phyloP scores from a whole-genome alignment of 1,140 invertebrate genomes.

The Trissolcus basalis region DNA sequence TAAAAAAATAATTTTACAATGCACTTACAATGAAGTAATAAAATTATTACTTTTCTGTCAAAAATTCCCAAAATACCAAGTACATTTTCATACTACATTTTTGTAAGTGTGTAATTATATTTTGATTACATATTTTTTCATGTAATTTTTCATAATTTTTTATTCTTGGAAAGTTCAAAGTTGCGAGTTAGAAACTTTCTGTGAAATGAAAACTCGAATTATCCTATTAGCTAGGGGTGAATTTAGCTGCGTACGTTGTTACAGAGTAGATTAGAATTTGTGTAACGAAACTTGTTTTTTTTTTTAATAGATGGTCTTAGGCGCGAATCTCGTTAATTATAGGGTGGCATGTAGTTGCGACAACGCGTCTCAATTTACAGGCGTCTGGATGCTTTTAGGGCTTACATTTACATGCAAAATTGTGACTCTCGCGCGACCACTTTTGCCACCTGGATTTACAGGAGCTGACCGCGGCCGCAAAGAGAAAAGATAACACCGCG shows the following conservation, averaged over 20 bases:
- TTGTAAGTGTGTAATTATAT: too few relatives aligned
- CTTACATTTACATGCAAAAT: slow-evolving; percentile 41
- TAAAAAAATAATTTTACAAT: too few relatives aligned
- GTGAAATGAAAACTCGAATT: too few relatives aligned
- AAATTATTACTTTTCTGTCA: too few relatives aligned
- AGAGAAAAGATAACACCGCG: slow-evolving; percentile 60
- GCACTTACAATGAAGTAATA: too few relatives aligned
- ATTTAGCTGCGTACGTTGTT: neutral
- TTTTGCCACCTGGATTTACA: slow-evolving; percentile 37
- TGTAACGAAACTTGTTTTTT: neutral
- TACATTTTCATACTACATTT: too few relatives aligned
- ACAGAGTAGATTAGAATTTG: neutral
- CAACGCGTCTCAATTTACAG: slow-evolving; percentile 39
- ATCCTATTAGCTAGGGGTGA: too few relatives aligned
- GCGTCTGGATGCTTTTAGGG: slow-evolving; percentile 40
- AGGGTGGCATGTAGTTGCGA: slow-evolving; percentile 18
- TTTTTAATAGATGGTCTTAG: neutral
- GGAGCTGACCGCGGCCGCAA: slow-evolving; percentile 41
- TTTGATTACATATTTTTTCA: too few relatives aligned
- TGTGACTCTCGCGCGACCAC: slow-evolving; percentile 33
- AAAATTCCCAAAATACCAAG: too few relatives aligned
- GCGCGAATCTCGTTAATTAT: slow-evolving; percentile 43
- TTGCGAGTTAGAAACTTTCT: too few relatives aligned
- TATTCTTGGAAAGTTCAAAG: too few relatives aligned
- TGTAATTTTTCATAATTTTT: too few relatives aligned